These are phyloP conservation scores for Acheta domesticus DNA, from an alignment of 2,888 invertebrate genomes.

Conservation along the genomic window DNA sequence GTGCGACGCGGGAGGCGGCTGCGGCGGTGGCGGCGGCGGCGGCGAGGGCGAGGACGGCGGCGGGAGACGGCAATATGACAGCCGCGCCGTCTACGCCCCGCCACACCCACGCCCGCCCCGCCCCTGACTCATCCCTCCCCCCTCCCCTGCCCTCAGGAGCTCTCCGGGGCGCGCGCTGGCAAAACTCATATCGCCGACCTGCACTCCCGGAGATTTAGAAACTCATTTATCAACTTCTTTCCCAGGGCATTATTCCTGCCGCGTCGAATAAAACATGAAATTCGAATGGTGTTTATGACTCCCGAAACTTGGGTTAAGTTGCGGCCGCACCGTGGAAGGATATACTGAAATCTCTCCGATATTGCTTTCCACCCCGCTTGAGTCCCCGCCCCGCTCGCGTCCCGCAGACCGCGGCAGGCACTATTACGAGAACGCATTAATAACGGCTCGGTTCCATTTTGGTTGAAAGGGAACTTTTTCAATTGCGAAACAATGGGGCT, in stretches of 20 bases:
- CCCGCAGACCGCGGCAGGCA: neutral
- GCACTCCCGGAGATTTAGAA: slow-evolving; percentile 18
- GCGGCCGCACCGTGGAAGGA: slow-evolving; percentile 7
- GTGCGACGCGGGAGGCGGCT: neutral
- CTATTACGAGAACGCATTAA: slow-evolving; percentile 18
- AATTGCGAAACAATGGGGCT: slow-evolving; percentile 9
- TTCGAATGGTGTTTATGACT: slow-evolving; percentile 18
- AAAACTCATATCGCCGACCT: slow-evolving; percentile 18
- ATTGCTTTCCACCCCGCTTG: neutral
- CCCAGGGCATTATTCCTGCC: slow-evolving; percentile 9
- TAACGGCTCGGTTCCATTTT: slow-evolving; percentile 6
- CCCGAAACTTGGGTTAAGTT: slow-evolving; percentile 18
- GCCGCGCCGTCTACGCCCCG: neutral
- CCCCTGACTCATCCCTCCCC: neutral
- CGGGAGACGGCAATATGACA: neutral
- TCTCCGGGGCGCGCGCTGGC: neutral
- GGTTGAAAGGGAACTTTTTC: slow-evolving; percentile 18
- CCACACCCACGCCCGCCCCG: neutral
- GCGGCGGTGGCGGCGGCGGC: neutral
- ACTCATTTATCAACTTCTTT: slow-evolving; percentile 18
- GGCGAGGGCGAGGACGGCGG: neutral
- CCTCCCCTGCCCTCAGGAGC: neutral
- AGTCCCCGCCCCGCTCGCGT: neutral
- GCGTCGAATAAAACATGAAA: slow-evolving; percentile 18
- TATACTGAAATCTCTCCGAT: slow-evolving; percentile 18